phyloP scores from a whole-genome alignment of 2,113 vertebrate species.

The Pogona vitticeps region DNA sequence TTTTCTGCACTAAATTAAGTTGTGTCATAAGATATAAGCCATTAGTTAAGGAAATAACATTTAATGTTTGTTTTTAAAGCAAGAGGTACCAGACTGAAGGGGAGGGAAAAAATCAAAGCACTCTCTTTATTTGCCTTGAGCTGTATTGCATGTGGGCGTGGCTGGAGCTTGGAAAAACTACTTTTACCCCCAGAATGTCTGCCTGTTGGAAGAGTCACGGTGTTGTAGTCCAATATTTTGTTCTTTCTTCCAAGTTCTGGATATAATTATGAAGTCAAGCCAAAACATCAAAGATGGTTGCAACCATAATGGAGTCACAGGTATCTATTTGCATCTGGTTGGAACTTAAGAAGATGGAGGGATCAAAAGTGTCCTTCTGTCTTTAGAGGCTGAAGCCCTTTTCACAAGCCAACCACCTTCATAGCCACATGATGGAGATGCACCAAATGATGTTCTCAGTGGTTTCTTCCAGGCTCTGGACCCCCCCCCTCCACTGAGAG shows the following conservation, averaged over 20 bases:
- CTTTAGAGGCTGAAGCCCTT: neutral
- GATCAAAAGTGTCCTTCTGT: neutral
- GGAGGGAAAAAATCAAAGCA: constrained; percentile 36
- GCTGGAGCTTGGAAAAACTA: too few relatives aligned
- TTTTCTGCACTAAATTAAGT: constrained; percentile 63
- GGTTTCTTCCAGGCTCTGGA: neutral
- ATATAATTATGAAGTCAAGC: constrained; percentile 6
- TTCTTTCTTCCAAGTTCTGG: too few relatives aligned
- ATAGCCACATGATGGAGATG: too few relatives aligned
- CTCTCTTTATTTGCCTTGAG: constrained; percentile 41
- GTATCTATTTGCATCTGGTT: neutral
- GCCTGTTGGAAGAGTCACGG: too few relatives aligned
- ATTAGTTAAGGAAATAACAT: constrained; percentile 59
- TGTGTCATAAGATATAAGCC: constrained; percentile 61
- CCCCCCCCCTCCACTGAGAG: neutral
- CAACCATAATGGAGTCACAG: neutral
- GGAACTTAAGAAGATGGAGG: neutral
- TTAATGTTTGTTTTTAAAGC: constrained; percentile 32
- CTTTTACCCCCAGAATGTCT: too few relatives aligned
- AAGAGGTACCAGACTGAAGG: constrained; percentile 23
- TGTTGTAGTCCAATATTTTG: too few relatives aligned
- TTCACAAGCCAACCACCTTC: too few relatives aligned
- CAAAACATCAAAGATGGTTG: neutral
- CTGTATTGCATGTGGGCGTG: constrained; percentile 7
- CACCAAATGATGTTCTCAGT: neutral